Evolutionary conservation across 2,888 invertebrate genomes (phyloP).

Genomic region (Melieria omissa): DNA sequence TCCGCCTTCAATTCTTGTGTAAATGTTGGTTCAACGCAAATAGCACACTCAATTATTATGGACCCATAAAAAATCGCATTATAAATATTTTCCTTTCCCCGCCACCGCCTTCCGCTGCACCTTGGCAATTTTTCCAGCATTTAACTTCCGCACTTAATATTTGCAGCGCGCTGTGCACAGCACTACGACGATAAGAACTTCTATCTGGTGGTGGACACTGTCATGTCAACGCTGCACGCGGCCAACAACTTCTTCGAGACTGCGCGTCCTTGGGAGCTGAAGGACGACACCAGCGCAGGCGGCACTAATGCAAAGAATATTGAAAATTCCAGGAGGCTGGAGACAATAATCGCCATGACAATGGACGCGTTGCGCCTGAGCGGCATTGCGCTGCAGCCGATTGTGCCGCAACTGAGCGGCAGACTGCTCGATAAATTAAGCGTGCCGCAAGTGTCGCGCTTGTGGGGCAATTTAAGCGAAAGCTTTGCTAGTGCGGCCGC

Average conservation of each 20-base stretch:
- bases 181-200: constrained; percentile 83
- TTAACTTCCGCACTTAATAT: background rate
- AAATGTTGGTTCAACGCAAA: constrained; percentile 68
- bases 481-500: constrained; percentile 50
- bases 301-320: constrained; percentile 38
- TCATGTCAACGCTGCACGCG: constrained; percentile 78
- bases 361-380: constrained; percentile 86
- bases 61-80: background rate
- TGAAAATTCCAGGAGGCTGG: constrained; percentile 70
- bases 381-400: constrained; percentile 85
- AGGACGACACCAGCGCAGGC: constrained; percentile 46
- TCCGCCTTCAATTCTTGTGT: background rate
- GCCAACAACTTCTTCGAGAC: constrained; percentile 90
- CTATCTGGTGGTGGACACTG: constrained; percentile 83
- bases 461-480: constrained; percentile 68
- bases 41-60: background rate
- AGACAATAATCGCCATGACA: constrained; percentile 82
- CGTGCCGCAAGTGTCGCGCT: constrained; percentile 67
- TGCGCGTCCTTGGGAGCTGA: constrained; percentile 89
- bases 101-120: too few relatives aligned
- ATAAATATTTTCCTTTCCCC: background rate
- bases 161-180: constrained; percentile 72
- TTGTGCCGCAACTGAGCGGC: constrained; percentile 79
- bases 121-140: constrained; percentile 1
- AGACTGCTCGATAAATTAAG: constrained; percentile 78